A percentile compares a stretch with the other conserved stretches of the same genome.
phyloP scores from a whole-genome alignment of 2,888 invertebrate species.

The Ormyrus thymus region DNA sequence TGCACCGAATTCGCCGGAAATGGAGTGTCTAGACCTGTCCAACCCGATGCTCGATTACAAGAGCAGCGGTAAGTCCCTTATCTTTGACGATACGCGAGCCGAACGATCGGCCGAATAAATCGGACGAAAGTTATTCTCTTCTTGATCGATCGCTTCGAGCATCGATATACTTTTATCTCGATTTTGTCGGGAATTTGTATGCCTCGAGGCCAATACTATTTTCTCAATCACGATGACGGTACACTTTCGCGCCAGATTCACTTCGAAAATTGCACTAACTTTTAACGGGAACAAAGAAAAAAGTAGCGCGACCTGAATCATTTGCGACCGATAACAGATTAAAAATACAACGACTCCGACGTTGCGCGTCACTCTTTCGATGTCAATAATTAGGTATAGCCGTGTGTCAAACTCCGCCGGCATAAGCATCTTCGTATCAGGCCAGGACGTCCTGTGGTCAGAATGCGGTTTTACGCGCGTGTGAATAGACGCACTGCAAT shows the following conservation, averaged over 20 bases:
- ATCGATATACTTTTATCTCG: conserved; percentile 4
- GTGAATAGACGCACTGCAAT: conserved; percentile 50
- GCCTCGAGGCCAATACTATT: too few species aligned
- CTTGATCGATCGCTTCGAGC: background rate
- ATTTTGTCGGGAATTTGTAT: background rate
- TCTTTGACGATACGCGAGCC: background rate
- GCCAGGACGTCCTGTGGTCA: conserved; percentile 71
- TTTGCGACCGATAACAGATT: conserved; percentile 21
- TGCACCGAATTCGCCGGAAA: conserved; percentile 1
- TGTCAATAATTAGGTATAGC: conserved; percentile 48
- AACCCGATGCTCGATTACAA: conserved; percentile 64
- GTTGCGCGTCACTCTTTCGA: background rate
- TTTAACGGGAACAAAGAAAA: too few species aligned
- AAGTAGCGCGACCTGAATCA: too few species aligned
- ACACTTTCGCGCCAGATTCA: too few species aligned
- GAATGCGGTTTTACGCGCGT: conserved; percentile 61
- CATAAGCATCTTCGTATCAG: conserved; percentile 65
- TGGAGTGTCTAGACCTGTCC: conserved; percentile 64
- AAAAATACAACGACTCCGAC: conserved; percentile 1
- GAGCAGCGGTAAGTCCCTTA: conserved; percentile 67
- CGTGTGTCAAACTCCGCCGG: conserved; percentile 11
- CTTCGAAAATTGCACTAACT: too few species aligned
- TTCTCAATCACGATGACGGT: too few species aligned
- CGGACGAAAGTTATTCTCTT: background rate
- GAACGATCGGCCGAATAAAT: background rate